Evolutionary conservation across 2,797 vertebrate genomes (phyloP), one percentile per base, ranked within the genome.

Genomic region (Pogoniulus pusillus): DNA sequence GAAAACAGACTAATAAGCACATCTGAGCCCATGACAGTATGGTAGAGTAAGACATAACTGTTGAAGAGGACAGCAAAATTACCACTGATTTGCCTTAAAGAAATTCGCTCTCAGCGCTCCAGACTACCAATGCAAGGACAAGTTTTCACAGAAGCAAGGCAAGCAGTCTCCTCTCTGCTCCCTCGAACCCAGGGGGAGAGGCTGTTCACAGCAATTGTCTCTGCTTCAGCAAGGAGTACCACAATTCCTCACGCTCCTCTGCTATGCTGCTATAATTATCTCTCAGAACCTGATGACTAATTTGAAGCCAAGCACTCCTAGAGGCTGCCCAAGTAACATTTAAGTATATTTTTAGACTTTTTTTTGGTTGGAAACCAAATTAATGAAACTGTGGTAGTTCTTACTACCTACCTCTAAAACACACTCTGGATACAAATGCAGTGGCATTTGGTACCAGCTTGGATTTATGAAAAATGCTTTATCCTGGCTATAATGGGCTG

Each of bases 261-360:
- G 74, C 84, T 65, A 32, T 8, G 1, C 27, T 77, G 68, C 85
- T 95, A 71, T 91, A 94, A 94, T 92, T 95, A 92, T 91, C 57
- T 35, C 75, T 66, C 69, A 85, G 72, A 69, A 78, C 66, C 62
- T 90, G 81, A 77, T 73, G 77, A 91, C 82, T 95, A 95, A 93
- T 89, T 84, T 9, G 1, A 92, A 91, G 75, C 47, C 47, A 82
- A 90, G 72, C 62, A 60, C 30, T 74, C 53, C 82, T 74, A 85
- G 55, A 90, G 65, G 51, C 65, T 91, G 81, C 62, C 65, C 62
- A 88, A 95, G 35, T 71, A 91, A 91, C 87, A 90, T 68, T 90
- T 85, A 84, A 60, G 16, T 49, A 14, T 85, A 93, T 91, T 94
- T 94, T 96, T 96, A 81, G 88, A 87, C 35, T 69, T 0, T 10